Evolutionary conservation across 2,888 invertebrate genomes (phyloP), one percentile per base, ranked within the genome.

Genomic region (Bugulina stolonifera): DNA sequence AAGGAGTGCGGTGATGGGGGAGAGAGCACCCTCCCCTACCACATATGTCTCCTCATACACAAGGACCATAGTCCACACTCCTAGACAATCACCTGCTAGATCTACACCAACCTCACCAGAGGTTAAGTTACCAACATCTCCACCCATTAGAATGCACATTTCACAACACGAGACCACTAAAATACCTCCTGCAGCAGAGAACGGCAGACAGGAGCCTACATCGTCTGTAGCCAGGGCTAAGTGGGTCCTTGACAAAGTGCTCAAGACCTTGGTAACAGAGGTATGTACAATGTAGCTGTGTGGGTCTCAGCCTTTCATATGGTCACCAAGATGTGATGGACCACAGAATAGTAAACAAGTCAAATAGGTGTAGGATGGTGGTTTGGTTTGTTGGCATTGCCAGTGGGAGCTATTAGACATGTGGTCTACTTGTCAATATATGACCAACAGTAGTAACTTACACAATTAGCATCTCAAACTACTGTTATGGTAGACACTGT

Each of bases 211-310:
- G 27, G 29, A 32, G 32, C 29, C 10, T 32, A 32, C 27, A 2
- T 22, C 64, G 3, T 32, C 64, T 32, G 32, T 27, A 29, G 29
- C n/a, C 5, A 27, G 32, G n/a, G 64, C 64, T 3, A 64, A n/a
- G 32, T 14, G 27, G 27, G 64, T 64, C 5, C 14, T 64, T 14
- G 64, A 64, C 32, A 25, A 27, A 32, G 64, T 64, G 22, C 64
- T 64, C 2, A 64, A 64, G 32, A 32, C 25, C 34, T 32, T 64
- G 64, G 64, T 64, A 27, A 64, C 5, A n/a, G n/a, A n/a, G n/a
- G n/a, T n/a, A n/a, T n/a, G n/a, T n/a, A n/a, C n/a, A n/a, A n/a
- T n/a, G n/a, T n/a, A n/a, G n/a, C n/a, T n/a, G n/a, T n/a, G n/a
- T n/a, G n/a, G n/a, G n/a, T n/a, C n/a, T n/a, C n/a, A n/a, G n/a